Conservation (phyloP, 1,140 invertebrate species). For the Andricus grossulariae region DNA sequence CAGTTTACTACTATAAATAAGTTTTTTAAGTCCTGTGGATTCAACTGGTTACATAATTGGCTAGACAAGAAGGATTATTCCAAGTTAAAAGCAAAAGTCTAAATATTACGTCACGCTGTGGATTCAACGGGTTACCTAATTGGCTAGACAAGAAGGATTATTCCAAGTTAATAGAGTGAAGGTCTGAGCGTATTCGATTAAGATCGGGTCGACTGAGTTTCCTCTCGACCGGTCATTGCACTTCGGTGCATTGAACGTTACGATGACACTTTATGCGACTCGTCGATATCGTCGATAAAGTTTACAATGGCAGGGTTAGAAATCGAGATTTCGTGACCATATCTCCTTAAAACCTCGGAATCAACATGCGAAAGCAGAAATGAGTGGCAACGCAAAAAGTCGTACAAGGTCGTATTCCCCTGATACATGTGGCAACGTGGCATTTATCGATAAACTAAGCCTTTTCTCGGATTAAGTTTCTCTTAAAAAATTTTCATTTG, state of each 20-base stretch:
- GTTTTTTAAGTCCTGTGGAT: background rate
- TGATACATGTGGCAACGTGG: constrained; percentile 41
- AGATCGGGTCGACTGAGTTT: constrained; percentile 37
- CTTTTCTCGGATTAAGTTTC: constrained; percentile 3
- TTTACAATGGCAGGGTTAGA: background rate
- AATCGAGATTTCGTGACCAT: background rate
- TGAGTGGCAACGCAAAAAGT: constrained; percentile 38
- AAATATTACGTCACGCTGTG: background rate
- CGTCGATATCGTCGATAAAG: background rate
- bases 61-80: constrained; percentile 21
- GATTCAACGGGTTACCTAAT: constrained; percentile 21
- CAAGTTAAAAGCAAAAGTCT: background rate
- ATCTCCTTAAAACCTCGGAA: background rate
- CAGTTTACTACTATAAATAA: background rate
- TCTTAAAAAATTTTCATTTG: background rate
- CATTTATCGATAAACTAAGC: background rate
- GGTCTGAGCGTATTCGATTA: constrained; percentile 28
- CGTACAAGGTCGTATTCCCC: constrained; percentile 43
- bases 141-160: constrained; percentile 28
- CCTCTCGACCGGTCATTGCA: constrained; percentile 40
- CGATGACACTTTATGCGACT: background rate
- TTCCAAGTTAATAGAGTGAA: constrained; percentile 26
- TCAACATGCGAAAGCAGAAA: background rate
- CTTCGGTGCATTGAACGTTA: constrained; percentile 30
- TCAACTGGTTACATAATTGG: constrained; percentile 21